These are phyloP conservation scores for Pseudomugil gertrudae DNA, from an alignment of 2,797 vertebrate genomes.

Conservation along the genomic window DNA sequence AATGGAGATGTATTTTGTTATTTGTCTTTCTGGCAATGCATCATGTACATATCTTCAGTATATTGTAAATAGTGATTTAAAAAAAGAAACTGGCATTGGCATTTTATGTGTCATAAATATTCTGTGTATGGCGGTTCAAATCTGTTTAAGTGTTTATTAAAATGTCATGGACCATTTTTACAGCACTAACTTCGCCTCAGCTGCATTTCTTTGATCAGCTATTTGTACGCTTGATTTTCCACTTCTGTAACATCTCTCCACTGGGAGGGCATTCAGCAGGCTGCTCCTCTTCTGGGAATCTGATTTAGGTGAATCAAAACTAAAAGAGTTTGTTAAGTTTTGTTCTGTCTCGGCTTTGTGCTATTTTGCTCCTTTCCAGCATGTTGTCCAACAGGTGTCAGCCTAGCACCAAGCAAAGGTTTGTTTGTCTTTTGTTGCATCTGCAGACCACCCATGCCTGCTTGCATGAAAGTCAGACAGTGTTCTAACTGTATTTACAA, in stretches of 20 bases:
- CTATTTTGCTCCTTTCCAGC: slow-evolving; percentile 6
- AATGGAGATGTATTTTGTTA: slow-evolving; percentile 87
- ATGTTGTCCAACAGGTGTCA: slow-evolving; percentile 78
- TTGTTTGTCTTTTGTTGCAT: slow-evolving; percentile 36
- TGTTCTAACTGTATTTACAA: slow-evolving; percentile 64
- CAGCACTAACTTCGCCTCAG: slow-evolving; percentile 69
- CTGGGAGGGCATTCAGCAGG: neutral
- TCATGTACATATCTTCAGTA: slow-evolving; percentile 82
- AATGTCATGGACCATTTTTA: slow-evolving; percentile 82
- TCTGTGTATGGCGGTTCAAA: slow-evolving; percentile 84
- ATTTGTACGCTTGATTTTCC: slow-evolving; percentile 1
- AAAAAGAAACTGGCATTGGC: slow-evolving; percentile 72
- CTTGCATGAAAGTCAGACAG: slow-evolving; percentile 65
- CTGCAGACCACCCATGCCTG: slow-evolving; percentile 67
- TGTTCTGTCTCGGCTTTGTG: neutral
- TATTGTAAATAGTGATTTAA: slow-evolving; percentile 89
- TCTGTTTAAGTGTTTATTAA: slow-evolving; percentile 91
- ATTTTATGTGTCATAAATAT: slow-evolving; percentile 86
- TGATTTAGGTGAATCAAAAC: neutral
- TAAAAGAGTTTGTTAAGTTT: neutral
- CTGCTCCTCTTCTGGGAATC: neutral
- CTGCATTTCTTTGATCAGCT: slow-evolving; percentile 55
- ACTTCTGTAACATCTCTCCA: neutral
- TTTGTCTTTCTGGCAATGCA: slow-evolving; percentile 83
- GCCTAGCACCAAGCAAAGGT: slow-evolving; percentile 49